phyloP scores from a whole-genome alignment of 2,797 vertebrate genomes.

The Catostomus latipinnis region DNA sequence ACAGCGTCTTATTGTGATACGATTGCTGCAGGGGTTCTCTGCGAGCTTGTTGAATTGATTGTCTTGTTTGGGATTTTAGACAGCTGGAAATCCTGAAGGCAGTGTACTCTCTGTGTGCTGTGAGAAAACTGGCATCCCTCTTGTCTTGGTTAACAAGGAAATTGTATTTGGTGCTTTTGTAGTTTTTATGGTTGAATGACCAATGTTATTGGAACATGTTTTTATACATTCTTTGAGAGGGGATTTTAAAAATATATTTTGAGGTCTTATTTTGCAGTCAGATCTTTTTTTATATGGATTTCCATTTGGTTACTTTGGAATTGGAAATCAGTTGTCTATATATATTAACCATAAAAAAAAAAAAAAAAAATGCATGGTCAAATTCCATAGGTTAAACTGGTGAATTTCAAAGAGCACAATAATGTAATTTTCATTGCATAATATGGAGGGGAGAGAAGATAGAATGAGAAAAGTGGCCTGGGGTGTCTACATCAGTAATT shows the following conservation, averaged over 20 bases:
- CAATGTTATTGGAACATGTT: not conserved
- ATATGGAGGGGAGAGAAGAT: not conserved
- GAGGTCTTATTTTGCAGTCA: not conserved
- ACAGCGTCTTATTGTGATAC: not conserved
- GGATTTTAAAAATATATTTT: not conserved
- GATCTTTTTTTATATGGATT: not conserved
- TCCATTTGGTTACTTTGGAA: not conserved
- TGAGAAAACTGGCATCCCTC: not conserved
- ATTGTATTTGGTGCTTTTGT: not conserved
- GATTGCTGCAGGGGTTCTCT: slow-evolving; percentile 11
- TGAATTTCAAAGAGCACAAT: slow-evolving; percentile 1
- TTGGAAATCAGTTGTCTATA: no score
- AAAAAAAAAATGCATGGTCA: not conserved
- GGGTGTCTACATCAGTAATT: not conserved
- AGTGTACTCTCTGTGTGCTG: not conserved
- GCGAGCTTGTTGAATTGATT: slow-evolving; percentile 31
- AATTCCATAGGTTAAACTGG: slow-evolving; percentile 17
- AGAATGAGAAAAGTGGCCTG: slow-evolving; percentile 3
- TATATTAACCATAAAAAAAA: not conserved
- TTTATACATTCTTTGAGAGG: not conserved
- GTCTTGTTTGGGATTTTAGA: slow-evolving; percentile 33
- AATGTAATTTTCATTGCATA: slow-evolving; percentile 6
- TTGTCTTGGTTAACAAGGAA: not conserved
- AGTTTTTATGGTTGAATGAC: not conserved
- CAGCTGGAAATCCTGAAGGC: slow-evolving; percentile 35